These are phyloP conservation scores for Phylloscopus collybita DNA, from an alignment of 2,797 vertebrate species.

Conservation along the genomic window DNA sequence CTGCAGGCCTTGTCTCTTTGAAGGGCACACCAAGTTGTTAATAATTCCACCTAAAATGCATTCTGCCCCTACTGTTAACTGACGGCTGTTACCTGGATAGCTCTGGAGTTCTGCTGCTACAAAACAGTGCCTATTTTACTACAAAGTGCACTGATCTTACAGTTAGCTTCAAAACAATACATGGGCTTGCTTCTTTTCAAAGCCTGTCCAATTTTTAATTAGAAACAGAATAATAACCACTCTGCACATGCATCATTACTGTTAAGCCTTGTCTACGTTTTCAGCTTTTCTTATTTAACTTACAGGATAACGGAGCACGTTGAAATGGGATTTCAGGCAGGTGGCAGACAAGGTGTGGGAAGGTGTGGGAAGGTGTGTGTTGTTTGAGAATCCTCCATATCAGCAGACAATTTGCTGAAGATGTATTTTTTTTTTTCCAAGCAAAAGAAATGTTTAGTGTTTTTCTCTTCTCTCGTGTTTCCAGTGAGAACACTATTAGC, in stretches of 20 bases:
- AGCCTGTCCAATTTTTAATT: not conserved
- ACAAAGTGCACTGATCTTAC: not conserved
- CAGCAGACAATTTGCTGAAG: not conserved
- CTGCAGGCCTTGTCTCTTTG: no score
- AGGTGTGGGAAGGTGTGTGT: not conserved
- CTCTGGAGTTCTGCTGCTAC: not conserved
- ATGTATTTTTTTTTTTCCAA: not conserved
- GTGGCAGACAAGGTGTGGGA: not conserved
- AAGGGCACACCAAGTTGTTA: not conserved
- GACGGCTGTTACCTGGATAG: not conserved
- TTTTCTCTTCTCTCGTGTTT: not conserved
- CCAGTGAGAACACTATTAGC: not conserved
- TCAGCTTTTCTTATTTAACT: not conserved
- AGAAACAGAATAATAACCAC: not conserved
- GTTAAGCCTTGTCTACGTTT: not conserved
- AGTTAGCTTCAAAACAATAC: not conserved
- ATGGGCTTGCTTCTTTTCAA: not conserved
- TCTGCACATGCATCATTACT: not conserved
- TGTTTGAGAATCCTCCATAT: not conserved
- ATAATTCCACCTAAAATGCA: not conserved
- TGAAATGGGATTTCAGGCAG: not conserved
- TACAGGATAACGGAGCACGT: accelerated
- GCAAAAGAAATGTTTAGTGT: not conserved
- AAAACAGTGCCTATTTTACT: not conserved
- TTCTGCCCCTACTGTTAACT: not conserved